Percentiles rank a stretch among this genome's conserved stretches.
Evolutionary conservation across 37 sponge, comb jelly and placozoan species (phyloP).

Genomic region (Spongia lamella): DNA sequence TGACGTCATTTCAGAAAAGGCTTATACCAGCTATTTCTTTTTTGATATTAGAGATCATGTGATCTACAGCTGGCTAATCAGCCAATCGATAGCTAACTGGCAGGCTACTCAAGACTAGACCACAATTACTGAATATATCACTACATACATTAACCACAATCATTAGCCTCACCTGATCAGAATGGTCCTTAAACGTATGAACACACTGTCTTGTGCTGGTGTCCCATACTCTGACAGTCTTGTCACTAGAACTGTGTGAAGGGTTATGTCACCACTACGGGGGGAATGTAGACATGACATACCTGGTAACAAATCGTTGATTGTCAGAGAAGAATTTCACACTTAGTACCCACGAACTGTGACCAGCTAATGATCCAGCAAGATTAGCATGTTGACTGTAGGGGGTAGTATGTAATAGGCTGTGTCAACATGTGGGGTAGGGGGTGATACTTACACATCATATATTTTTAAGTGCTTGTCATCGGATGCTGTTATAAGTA

Average conservation of each 20-base stretch:
- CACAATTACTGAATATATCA: not conserved
- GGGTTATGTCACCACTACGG: not conserved
- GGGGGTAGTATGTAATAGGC: not conserved
- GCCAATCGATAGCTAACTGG: no score
- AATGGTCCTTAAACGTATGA: constrained; percentile 89
- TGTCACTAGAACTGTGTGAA: constrained; percentile 89
- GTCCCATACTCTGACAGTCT: constrained; percentile 97
- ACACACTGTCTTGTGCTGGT: constrained; percentile 77
- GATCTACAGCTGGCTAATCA: no score
- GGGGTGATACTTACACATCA: constrained; percentile 73
- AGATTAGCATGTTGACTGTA: constrained; percentile 74
- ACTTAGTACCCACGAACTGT: constrained; percentile 96
- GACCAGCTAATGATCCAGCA: constrained; percentile 88
- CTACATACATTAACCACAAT: no score
- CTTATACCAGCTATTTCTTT: no score
- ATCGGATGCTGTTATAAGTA: constrained; percentile 93
- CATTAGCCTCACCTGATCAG: constrained; percentile 92
- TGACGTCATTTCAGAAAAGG: no score
- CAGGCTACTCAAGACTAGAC: no score
- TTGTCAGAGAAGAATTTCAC: constrained; percentile 94
- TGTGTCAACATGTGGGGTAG: not conserved
- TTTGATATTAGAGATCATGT: no score
- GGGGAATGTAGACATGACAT: no score
- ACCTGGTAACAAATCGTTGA: constrained; percentile 82
- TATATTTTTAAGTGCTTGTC: constrained; percentile 97